A percentile compares a stretch with the other conserved stretches of the same genome.
These are phyloP conservation scores for Nomada ferruginata DNA, from an alignment of 2,888 invertebrate genomes.

Conservation along the genomic window DNA sequence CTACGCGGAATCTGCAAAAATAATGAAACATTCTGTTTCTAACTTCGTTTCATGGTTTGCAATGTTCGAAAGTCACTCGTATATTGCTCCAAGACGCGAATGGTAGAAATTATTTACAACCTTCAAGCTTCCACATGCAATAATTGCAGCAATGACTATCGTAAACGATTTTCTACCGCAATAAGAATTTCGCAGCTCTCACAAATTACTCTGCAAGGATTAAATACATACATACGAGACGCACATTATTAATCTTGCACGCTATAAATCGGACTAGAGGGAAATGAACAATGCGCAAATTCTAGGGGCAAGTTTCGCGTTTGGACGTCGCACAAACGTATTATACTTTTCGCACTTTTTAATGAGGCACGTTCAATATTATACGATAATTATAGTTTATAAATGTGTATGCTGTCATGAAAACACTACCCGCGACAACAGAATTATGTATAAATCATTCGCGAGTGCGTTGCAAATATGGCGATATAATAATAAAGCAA, in stretches of 20 bases:
- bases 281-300: not conserved
- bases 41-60: not conserved
- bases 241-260: not conserved
- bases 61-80: not conserved
- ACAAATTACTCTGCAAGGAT: not conserved
- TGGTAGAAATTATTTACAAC: constrained; percentile 3
- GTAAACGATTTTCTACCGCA: constrained; percentile 8
- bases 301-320: not conserved
- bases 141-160: constrained; percentile 12
- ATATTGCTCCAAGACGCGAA: not conserved
- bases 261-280: not conserved
- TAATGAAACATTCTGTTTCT: not conserved
- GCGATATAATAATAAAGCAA: constrained; percentile 18
- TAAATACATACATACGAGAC: not conserved
- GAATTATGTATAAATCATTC: constrained; percentile 22
- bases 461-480: not conserved
- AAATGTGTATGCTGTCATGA: not conserved
- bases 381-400: constrained; percentile 6
- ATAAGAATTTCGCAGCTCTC: not conserved
- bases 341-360: not conserved
- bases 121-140: constrained; percentile 26
- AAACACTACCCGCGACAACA: not conserved
- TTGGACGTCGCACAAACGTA: not conserved
- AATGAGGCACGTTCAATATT: not conserved
- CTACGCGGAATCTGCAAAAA: not conserved